A percentile compares a stretch with the other conserved stretches of the same genome.
Conservation (phyloP, 2,888 invertebrate genomes). For the Fabriciana adippe region DNA sequence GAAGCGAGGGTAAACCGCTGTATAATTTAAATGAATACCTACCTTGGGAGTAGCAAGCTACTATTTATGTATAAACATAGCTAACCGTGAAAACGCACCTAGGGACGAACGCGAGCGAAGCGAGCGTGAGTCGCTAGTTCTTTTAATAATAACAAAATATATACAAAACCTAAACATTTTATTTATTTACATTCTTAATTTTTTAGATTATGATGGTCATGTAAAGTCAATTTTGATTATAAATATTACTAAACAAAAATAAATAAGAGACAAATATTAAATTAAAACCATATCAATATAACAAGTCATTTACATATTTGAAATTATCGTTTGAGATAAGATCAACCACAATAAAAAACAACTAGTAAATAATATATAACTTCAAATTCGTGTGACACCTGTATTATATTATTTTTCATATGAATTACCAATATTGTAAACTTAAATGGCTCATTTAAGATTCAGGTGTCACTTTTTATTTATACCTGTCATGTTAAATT, state of each 20-base stretch:
- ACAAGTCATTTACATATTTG: constrained; percentile 9
- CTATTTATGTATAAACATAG: too few species aligned
- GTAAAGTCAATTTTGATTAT: too few species aligned
- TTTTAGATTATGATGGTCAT: too few species aligned
- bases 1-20: too few species aligned
- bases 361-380: constrained; percentile 8
- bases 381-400: constrained; percentile 16
- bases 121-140: too few species aligned
- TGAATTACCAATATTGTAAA: constrained; percentile 31
- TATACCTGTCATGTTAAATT: constrained; percentile 35
- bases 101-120: too few species aligned
- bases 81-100: too few species aligned
- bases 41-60: too few species aligned
- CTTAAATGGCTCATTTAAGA: constrained; percentile 33
- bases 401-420: constrained; percentile 29
- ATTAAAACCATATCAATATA: constrained; percentile 4
- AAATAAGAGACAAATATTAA: background rate
- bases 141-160: too few species aligned
- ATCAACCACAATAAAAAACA: background rate
- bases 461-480: constrained; percentile 36
- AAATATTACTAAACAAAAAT: background rate
- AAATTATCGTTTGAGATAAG: constrained; percentile 14
- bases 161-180: too few species aligned
- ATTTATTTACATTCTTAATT: too few species aligned
- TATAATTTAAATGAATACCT: too few species aligned